These are phyloP conservation scores for Drosophila merina DNA, from an alignment of 2,888 invertebrate species.

Conservation along the genomic window DNA sequence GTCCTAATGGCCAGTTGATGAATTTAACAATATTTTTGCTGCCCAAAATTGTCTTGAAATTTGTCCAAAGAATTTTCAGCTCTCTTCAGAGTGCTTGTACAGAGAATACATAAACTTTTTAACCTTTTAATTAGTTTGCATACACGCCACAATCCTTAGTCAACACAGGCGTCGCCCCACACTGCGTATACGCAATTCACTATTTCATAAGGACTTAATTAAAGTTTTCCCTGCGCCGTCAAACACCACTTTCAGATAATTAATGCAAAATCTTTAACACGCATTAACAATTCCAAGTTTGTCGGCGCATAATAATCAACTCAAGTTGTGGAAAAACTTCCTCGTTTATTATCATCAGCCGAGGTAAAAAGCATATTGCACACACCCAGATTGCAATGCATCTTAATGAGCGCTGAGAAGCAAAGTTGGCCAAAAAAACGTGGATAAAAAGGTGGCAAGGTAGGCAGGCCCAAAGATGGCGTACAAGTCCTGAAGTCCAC, in stretches of 20 bases:
- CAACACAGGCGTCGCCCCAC: constrained; percentile 23
- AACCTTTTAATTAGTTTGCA: constrained; percentile 70
- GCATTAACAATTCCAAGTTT: constrained; percentile 75
- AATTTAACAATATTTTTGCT: neutral
- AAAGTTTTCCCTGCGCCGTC: constrained; percentile 54
- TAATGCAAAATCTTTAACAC: constrained; percentile 77
- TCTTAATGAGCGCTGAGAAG: constrained; percentile 66
- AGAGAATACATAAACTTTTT: constrained; percentile 22
- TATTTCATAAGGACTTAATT: constrained; percentile 75
- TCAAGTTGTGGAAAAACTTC: constrained; percentile 65
- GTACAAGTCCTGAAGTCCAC: constrained; percentile 45
- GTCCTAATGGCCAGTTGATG: neutral
- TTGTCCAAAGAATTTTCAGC: neutral
- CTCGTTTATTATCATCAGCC: constrained; percentile 61
- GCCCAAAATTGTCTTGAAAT: neutral
- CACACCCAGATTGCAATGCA: constrained; percentile 63
- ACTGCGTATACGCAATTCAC: constrained; percentile 43
- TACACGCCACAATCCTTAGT: constrained; percentile 20
- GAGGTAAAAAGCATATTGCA: constrained; percentile 61
- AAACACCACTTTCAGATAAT: constrained; percentile 56
- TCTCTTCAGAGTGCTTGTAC: neutral
- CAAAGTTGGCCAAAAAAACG: constrained; percentile 25
- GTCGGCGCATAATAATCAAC: constrained; percentile 67
- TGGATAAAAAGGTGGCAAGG: neutral
- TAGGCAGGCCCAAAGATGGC: constrained; percentile 33